These are phyloP conservation scores for Centropyge bicolor DNA, from an alignment of 2,797 vertebrate genomes.

Conservation along the genomic window DNA sequence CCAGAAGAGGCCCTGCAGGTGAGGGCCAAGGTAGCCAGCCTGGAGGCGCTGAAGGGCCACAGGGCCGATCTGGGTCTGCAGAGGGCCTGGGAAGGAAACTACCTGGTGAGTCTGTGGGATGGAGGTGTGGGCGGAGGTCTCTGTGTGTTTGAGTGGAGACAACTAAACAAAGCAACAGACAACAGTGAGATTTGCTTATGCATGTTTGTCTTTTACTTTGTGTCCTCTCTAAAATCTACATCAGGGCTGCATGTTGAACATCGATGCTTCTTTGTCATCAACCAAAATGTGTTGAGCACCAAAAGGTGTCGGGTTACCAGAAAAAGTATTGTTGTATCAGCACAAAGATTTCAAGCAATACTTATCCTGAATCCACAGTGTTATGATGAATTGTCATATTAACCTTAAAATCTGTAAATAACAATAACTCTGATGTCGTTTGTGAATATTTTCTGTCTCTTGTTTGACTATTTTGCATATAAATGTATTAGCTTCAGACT, in stretches of 20 bases:
- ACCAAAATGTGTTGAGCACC: too few relatives aligned
- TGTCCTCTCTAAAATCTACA: background rate
- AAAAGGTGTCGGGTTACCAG: too few relatives aligned
- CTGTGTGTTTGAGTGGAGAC: too few relatives aligned
- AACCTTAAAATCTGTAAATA: too few relatives aligned
- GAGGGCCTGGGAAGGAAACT: conserved; percentile 95
- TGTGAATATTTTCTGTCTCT: too few relatives aligned
- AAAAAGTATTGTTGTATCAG: too few relatives aligned
- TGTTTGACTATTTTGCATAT: too few relatives aligned
- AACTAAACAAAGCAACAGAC: background rate
- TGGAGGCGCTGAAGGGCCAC: conserved; percentile 95
- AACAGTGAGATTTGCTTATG: background rate
- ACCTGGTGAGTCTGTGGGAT: conserved; percentile 85
- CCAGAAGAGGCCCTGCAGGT: conserved; percentile 91
- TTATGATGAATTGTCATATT: too few relatives aligned
- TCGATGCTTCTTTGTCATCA: background rate
- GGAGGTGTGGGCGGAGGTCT: background rate
- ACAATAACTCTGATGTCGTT: too few relatives aligned
- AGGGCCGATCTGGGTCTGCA: conserved; percentile 93
- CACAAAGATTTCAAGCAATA: too few relatives aligned
- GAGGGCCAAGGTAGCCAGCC: conserved; percentile 93
- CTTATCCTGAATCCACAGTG: too few relatives aligned
- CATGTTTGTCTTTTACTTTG: background rate
- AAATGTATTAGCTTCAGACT: too few relatives aligned
- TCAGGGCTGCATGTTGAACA: background rate